Conservation (phyloP, 2,113 vertebrate species). For the Phrynosoma platyrhinos region DNA sequence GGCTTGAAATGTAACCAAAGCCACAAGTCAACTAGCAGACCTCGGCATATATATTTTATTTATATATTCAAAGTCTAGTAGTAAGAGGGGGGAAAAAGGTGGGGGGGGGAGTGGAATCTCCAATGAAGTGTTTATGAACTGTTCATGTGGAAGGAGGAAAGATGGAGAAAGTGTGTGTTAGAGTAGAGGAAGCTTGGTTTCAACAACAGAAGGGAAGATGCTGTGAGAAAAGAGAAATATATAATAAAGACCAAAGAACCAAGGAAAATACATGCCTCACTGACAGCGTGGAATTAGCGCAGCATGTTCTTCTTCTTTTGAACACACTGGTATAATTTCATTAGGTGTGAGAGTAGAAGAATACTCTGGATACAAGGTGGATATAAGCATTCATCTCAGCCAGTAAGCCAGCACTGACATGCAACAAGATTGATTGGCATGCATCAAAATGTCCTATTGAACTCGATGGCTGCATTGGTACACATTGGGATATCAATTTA, state of each 20-base stretch:
- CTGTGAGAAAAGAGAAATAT: neutral
- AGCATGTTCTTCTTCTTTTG: neutral
- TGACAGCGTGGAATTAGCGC: neutral
- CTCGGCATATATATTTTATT: neutral
- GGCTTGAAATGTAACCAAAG: neutral
- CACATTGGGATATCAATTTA: no score
- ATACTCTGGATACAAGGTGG: no score
- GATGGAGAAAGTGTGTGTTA: no score
- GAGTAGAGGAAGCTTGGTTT: neutral
- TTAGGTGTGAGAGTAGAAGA: no score
- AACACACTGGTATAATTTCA: neutral
- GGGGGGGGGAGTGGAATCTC: neutral
- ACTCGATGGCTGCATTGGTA: neutral
- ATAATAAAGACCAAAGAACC: neutral
- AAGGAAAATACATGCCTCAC: neutral
- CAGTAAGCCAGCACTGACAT: neutral
- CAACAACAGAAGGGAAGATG: neutral
- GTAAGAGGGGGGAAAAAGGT: conserved; percentile 16
- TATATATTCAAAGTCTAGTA: neutral
- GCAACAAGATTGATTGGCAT: neutral
- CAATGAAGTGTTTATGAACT: neutral
- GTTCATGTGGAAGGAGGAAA: neutral
- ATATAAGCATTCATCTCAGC: neutral
- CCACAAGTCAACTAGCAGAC: neutral
- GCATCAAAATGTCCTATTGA: neutral